Evolutionary conservation across 2,113 vertebrate genomes (phyloP).

Genomic region (Turnix velox): DNA sequence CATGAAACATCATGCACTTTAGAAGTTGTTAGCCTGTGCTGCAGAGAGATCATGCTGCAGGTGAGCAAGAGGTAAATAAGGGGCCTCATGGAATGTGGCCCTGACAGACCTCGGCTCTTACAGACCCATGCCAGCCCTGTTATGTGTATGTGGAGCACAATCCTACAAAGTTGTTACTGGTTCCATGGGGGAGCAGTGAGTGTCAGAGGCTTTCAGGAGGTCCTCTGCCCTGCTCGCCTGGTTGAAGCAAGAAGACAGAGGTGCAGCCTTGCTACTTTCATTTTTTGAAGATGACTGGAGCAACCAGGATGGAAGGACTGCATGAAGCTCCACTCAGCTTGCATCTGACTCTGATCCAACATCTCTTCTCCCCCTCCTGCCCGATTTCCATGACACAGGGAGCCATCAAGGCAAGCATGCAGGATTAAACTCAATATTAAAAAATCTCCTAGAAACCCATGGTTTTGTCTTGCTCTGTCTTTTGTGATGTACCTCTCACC

Average conservation of each 20-base stretch:
- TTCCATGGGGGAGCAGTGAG: not conserved
- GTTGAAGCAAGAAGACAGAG: not conserved
- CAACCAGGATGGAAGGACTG: not conserved
- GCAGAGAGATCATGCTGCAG: not conserved
- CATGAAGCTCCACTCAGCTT: not conserved
- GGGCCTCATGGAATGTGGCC: fast-evolving
- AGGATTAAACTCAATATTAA: not conserved
- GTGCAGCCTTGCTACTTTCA: not conserved
- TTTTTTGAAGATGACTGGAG: not conserved
- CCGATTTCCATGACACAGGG: not conserved
- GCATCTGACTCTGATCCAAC: not conserved
- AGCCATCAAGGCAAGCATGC: not conserved
- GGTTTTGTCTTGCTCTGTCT: not conserved
- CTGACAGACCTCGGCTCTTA: not conserved
- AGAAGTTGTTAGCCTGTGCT: too few relatives aligned
- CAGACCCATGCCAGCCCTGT: fast-evolving
- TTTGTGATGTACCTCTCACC: not conserved
- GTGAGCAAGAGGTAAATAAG: not conserved
- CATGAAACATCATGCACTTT: too few relatives aligned
- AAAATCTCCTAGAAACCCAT: not conserved
- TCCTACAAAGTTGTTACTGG: too few relatives aligned
- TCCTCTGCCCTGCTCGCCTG: fast-evolving
- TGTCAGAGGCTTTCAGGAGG: not conserved
- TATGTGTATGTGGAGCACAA: fast-evolving
- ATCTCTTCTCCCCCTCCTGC: not conserved